Conservation (phyloP, 2,797 vertebrate species). For the Nannoperca obscura region DNA sequence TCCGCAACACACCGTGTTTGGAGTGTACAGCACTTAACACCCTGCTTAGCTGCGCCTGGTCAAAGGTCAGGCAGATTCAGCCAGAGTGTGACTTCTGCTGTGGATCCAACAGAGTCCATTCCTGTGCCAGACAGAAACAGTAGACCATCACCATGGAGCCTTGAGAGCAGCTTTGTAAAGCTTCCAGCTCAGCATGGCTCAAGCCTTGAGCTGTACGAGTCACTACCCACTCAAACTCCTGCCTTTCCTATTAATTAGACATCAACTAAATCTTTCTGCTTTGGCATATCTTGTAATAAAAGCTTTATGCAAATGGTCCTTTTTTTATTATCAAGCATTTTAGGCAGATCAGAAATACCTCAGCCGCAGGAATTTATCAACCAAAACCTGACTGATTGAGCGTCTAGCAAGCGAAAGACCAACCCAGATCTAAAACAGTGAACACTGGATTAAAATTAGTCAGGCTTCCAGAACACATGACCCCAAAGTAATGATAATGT, state of each 20-base stretch:
- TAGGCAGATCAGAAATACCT: conserved; percentile 32
- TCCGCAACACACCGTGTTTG: not conserved
- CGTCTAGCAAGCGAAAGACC: conserved; percentile 4
- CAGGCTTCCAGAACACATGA: conserved; percentile 17
- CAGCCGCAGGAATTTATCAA: conserved; percentile 4
- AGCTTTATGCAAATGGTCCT: conserved; percentile 33
- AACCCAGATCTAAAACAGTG: not conserved
- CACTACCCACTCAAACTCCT: conserved; percentile 48
- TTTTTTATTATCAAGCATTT: conserved; percentile 35
- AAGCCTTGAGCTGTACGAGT: conserved; percentile 47
- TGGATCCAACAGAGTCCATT: conserved; percentile 28
- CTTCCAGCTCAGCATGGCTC: conserved; percentile 35
- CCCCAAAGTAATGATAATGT: conserved; percentile 14
- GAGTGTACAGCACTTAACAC: not conserved
- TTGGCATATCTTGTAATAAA: conserved; percentile 17
- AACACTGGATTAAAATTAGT: conserved; percentile 41
- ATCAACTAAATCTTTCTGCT: conserved; percentile 23
- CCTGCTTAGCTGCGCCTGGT: conserved; percentile 23
- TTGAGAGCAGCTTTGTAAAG: conserved; percentile 46
- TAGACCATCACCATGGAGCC: conserved; percentile 24
- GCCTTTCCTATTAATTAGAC: conserved; percentile 44
- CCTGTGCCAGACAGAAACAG: conserved; percentile 49
- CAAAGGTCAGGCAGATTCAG: conserved; percentile 35
- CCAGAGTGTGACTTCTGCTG: conserved; percentile 38
- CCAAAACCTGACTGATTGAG: conserved; percentile 1